Base-by-base conservation (phyloP, 1,140 invertebrate species). In the Danaus melanippus region DNA sequence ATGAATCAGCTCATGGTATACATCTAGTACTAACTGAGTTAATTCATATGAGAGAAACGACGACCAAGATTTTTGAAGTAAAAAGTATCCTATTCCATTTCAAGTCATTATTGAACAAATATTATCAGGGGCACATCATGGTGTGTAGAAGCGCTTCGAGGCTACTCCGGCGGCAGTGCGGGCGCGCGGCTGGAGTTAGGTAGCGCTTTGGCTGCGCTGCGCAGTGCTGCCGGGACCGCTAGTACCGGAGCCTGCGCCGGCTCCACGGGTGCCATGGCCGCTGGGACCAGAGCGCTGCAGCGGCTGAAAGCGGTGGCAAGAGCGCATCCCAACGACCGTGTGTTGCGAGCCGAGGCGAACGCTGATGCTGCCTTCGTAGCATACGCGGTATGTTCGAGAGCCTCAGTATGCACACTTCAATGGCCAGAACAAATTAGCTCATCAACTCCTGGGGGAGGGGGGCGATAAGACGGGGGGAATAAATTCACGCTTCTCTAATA, bases 101-200 rank as follows among this genome's bases (percentile, higher is more conserved):
- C 21, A 32, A 7, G 2, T 32, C 2, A 32, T 32, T 32, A 32
- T 32, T 3, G 2, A 32, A 32, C 2, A 32, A 5, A 32, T 32
- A 32, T 32, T 32, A 7, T 32, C 21, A 75, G 73, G 9, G 78
- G 80, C 8, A 65, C 80, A 45, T 84, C 79, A 17, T 87, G 86
- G 86, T 87, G 86, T 48, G 83, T 85, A 45, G 86, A 87, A 56
- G 84, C 84, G 3, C 64, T 87, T 6, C 76, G 84, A 39, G 81
- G 84, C 0, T 85, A 81, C 50, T 75, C 73, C 4, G 80, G 82
- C 52, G 82, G 82, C 21, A 76, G 70, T 7, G 78, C 84, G 44
- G 86, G 84, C 17, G 82, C 81, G 10, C 69, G 84, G 8, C 66
- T 87, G 42, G 83, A 87, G 66, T 67, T 84, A 21, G 80, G 80